Base-by-base conservation (phyloP, 2,797 vertebrate genomes). In the Myripristis murdjan region DNA sequence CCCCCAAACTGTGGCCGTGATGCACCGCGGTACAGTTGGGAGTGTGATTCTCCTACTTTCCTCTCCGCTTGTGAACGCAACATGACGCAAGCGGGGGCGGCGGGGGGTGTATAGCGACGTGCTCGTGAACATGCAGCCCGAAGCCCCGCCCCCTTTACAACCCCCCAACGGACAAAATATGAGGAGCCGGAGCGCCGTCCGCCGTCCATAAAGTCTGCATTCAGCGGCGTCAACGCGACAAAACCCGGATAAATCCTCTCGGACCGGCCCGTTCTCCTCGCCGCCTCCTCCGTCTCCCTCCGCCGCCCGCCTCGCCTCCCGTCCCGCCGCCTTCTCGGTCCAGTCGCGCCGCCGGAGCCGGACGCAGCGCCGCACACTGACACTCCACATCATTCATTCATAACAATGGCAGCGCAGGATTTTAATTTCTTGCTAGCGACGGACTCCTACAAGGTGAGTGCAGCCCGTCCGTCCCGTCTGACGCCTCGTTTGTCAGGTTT, bases 401-500 rank as follows among this genome's bases (percentile, higher is more conserved):
- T 53, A 84, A 87, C 84, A 73, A 95, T 95, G 94, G 93, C 92
- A 90, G 85, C 92, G 1, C 84, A 83, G 49, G 94, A 94, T 67
- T 95, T 94, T 81, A 95, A 95, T 88, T 81, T 95, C 60, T 78
- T 95, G 77, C 90, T 95, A 1, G 94, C 94, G 9, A 95, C 94
- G 24, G 94, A 95, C 69, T 95, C 95, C 0, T 94, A 95, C 77
- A 95, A 95, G 93, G 95, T 95, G 83, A 90, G 89, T 53, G 61
- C 33, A 69, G n/a, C 9, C 11, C 3, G 16, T 5, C 3, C 2
- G 12, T 9, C 0, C 8, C 11, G 0, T 4, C 20, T 15, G 15
- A 2, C 6, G 0, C 0, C 0, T 28, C 11, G 2, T 31, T 2
- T 14, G 2, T 8, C 8, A 6, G 10, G 16, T 37, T 22, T 7